Base-by-base conservation (phyloP, 2,888 invertebrate genomes). In the Girardia tigrina region DNA sequence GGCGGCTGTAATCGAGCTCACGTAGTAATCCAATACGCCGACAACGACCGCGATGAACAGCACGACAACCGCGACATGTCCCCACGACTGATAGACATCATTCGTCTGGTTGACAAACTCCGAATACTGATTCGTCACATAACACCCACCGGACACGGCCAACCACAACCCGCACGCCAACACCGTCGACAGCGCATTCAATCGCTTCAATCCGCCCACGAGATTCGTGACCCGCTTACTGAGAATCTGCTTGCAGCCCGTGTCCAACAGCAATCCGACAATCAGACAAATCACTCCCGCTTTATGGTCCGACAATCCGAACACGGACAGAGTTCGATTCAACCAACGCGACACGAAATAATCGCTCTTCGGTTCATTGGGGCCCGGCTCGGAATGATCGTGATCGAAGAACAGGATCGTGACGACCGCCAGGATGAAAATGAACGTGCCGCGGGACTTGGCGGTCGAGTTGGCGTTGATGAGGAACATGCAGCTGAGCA, bases 231-330 rank as follows among this genome's bases (percentile, higher is more conserved):
- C 23, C n/a, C 56, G 56, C 23, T 56, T 56, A 16, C 56, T 56
- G 6, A 56, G n/a, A n/a, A 56, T 56, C n/a, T 56, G 56, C 23
- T 56, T 56, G n/a, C 56, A 56, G 23, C 20, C 56, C 4, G 56
- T 56, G n/a, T 56, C 56, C n/a, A 56, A 56, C 56, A 56, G 23
- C 56, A 56, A 56, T 56, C 56, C 56, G n/a, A 56, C 23, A 56
- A 56, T 56, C 2, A 56, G 56, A 56, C 56, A 56, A 56, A 56
- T 56, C n/a, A 56, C 56, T 8, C 56, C 56, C 4, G 56, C 56
- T 56, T 56, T 56, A n/a, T 56, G 56, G 23, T 56, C 56, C 4
- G 56, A 56, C 56, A 56, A n/a, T 20, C 56, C 56, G 23, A 56
- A 56, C 4, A 56, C 56, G 56, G n/a, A 20, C 20, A 56, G 23